Conservation (phyloP, 2,888 invertebrate genomes). For the Rotaria socialis region DNA sequence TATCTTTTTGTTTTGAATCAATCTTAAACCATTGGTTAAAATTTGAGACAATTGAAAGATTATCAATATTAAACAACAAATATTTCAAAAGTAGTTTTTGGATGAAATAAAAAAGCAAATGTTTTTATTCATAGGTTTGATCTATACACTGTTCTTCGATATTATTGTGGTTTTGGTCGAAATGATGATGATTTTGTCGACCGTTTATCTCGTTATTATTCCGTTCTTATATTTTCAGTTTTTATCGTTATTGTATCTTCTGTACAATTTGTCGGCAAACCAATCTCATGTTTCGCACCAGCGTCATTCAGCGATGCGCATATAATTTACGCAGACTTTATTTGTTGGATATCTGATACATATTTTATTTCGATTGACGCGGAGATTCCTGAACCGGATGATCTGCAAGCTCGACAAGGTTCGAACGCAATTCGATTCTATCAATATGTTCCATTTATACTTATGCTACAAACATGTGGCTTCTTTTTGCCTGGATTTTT, state of each 20-base stretch:
- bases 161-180: constrained; percentile 34
- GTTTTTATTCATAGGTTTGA: neutral
- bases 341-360: constrained; percentile 45
- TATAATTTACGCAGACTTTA: constrained; percentile 41
- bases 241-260: constrained; percentile 38
- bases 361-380: constrained; percentile 41
- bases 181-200: constrained; percentile 45
- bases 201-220: constrained; percentile 39
- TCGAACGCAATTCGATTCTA: constrained; percentile 38
- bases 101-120: too few relatives aligned
- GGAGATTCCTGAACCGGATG: constrained; percentile 29
- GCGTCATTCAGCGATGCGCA: constrained; percentile 40
- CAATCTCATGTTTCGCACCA: constrained; percentile 40
- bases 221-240: constrained; percentile 32
- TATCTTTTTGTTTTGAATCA: too few relatives aligned
- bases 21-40: too few relatives aligned
- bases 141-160: neutral
- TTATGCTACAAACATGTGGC: constrained; percentile 38
- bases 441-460: constrained; percentile 46
- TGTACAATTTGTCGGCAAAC: constrained; percentile 42
- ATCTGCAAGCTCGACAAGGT: constrained; percentile 21
- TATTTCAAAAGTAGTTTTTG: too few relatives aligned
- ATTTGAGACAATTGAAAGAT: too few relatives aligned
- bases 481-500: constrained; percentile 39
- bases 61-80: too few relatives aligned